Evolutionary conservation across 2,113 vertebrate species (phyloP), one percentile per base, ranked within the genome.

Genomic region (Phaethornis superciliosus): DNA sequence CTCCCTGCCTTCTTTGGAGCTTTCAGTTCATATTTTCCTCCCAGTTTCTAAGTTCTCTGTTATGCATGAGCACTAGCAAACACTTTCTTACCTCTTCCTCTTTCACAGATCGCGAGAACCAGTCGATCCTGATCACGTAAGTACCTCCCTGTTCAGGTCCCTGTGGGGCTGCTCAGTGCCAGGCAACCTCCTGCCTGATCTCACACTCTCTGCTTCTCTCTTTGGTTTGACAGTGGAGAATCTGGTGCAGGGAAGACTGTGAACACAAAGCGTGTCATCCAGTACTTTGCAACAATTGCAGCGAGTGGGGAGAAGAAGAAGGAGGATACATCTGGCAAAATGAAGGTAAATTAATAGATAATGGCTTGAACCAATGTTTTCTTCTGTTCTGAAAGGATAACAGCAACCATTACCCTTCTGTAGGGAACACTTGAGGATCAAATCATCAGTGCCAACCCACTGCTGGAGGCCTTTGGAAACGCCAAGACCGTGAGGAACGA

Each of bases 211-310:
- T 93, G 62, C 68, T 85, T 81, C 58, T 89, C 15, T 58, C 23
- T 77, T 52, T 92, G 89, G 77, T 81, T 58, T 91, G 84, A 49
- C 96, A 99, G 99, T 0, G 99, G 98, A 98, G 98, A 99, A 99
- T 99, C 98, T 1, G 99, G 99, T 90, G 99, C 99, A 30, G 99
- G 99, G 98, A 99, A 99, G 98, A 99, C 99, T 95, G 99, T 99
- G 81, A 99, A 99, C 98, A 99, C 99, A 1, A 99, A 99, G 80
- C 97, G 98, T 90, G 99, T 99, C 97, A 99, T 99, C 97, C 99
- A 99, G 97, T 99, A 99, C 96, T 99, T 99, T 98, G 99, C 99
- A 80, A 99, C 99, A 98, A 99, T 99, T 97, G 99, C 99, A 96
- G 92, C 97, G 5, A 89, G 97, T 54, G 97, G 97, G 2, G 97